Percentiles rank a stretch among this genome's conserved stretches.
Evolutionary conservation across 2,888 invertebrate species (phyloP).

Genomic region (Seira ritae): DNA sequence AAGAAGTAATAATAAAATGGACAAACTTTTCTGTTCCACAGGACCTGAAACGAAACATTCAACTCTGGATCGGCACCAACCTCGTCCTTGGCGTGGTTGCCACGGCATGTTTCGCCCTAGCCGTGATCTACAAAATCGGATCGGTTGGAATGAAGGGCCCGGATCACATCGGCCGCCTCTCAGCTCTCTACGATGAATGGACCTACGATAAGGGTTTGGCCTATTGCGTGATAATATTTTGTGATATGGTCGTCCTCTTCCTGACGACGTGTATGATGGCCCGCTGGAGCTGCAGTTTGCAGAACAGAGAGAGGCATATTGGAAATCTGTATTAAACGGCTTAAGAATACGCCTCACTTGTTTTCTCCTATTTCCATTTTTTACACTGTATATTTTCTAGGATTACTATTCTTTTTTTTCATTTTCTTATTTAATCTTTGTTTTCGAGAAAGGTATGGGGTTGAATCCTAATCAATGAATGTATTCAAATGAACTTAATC

Average conservation of each 20-base stretch:
- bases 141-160: slow-evolving; percentile 57
- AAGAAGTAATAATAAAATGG: not conserved
- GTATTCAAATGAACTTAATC: no score
- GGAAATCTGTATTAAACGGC: slow-evolving; percentile 33
- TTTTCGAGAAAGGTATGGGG: no score
- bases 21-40: slow-evolving; percentile 7
- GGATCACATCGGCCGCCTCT: slow-evolving; percentile 39
- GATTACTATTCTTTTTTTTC: no score
- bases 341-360: no score
- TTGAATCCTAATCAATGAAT: no score
- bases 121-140: slow-evolving; percentile 61
- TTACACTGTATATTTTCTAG: no score
- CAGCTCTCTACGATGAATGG: slow-evolving; percentile 60
- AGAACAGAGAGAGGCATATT: slow-evolving; percentile 26
- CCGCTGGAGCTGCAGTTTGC: slow-evolving; percentile 52
- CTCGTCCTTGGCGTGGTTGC: slow-evolving; percentile 46
- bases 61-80: slow-evolving; percentile 63
- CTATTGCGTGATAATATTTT: slow-evolving; percentile 48
- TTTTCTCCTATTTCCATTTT: no score
- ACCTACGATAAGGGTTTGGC: slow-evolving; percentile 64
- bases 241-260: slow-evolving; percentile 59
- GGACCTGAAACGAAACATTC: slow-evolving; percentile 57
- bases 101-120: slow-evolving; percentile 46
- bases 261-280: slow-evolving; percentile 53
- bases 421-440: no score